Evolutionary conservation across 2,888 invertebrate genomes (phyloP).

Genomic region (Trichogramma evanescens): DNA sequence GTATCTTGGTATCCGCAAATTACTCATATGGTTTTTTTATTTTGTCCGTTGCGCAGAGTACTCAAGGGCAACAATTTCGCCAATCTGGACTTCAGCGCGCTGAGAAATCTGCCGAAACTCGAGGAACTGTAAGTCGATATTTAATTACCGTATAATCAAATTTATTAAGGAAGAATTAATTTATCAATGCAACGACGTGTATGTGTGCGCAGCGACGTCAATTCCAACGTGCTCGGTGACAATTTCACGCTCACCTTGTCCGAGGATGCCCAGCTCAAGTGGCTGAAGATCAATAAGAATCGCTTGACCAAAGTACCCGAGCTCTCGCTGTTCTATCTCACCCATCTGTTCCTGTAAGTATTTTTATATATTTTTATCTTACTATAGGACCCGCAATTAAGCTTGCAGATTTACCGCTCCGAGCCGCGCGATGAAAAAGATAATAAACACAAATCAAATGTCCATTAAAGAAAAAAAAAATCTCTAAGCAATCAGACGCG

Average conservation of each 20-base stretch:
- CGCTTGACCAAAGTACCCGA: constrained; percentile 45
- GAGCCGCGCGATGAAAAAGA: too few relatives aligned
- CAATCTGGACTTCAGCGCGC: constrained; percentile 39
- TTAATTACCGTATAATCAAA: not conserved
- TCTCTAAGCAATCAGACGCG: too few relatives aligned
- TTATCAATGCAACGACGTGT: constrained; percentile 49
- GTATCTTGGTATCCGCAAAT: too few relatives aligned
- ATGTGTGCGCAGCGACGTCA: constrained; percentile 51
- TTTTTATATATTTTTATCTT: too few relatives aligned
- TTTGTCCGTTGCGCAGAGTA: constrained; percentile 44
- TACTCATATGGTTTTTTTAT: not conserved
- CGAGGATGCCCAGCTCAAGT: constrained; percentile 51
- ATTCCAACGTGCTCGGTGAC: constrained; percentile 52
- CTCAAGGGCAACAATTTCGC: constrained; percentile 49
- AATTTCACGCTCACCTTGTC: constrained; percentile 50
- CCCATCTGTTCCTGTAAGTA: constrained; percentile 51
- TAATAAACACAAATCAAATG: too few relatives aligned
- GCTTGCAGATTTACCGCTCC: too few relatives aligned
- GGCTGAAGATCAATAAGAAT: constrained; percentile 49
- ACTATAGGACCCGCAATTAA: too few relatives aligned
- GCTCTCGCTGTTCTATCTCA: constrained; percentile 33
- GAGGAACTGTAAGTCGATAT: constrained; percentile 37
- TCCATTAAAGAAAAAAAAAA: too few relatives aligned
- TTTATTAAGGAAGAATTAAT: not conserved
- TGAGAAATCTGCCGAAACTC: constrained; percentile 37